These are phyloP conservation scores for Callipepla squamata DNA, from an alignment of 2,113 vertebrate genomes.

Conservation along the genomic window DNA sequence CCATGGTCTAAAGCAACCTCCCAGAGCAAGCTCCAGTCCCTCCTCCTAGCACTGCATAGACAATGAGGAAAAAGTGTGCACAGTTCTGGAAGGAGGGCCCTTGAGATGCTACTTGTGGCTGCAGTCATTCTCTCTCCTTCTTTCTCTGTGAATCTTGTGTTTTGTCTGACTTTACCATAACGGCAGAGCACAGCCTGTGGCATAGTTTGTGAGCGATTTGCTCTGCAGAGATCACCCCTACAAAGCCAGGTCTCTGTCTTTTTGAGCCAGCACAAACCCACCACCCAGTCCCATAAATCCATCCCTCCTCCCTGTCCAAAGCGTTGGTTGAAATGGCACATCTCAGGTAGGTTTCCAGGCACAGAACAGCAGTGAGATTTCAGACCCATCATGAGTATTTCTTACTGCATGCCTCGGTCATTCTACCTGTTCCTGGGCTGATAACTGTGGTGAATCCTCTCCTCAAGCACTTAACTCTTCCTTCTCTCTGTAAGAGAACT, in stretches of 20 bases:
- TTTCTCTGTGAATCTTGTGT: not conserved
- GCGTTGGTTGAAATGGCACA: not conserved
- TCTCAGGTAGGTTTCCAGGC: not conserved
- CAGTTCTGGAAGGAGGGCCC: not conserved
- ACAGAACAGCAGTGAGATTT: not conserved
- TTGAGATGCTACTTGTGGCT: not conserved
- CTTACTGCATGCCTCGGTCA: not conserved
- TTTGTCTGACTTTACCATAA: not conserved
- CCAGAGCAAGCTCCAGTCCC: not conserved
- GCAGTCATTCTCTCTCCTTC: conserved; percentile 37
- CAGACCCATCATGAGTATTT: not conserved
- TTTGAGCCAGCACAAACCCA: not conserved
- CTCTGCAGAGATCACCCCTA: not conserved
- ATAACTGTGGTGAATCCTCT: not conserved
- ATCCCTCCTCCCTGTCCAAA: not conserved
- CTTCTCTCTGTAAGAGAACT: not conserved
- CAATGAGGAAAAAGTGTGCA: not conserved
- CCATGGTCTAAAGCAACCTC: not conserved
- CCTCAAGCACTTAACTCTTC: not conserved
- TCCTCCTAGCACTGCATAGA: not conserved
- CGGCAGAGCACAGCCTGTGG: not conserved
- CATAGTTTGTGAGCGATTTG: not conserved
- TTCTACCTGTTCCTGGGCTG: conserved; percentile 8
- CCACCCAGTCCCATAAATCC: not conserved
- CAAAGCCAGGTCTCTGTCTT: not conserved